Evolutionary conservation across 2,888 invertebrate species (phyloP).

Genomic region (Taenaris catops): DNA sequence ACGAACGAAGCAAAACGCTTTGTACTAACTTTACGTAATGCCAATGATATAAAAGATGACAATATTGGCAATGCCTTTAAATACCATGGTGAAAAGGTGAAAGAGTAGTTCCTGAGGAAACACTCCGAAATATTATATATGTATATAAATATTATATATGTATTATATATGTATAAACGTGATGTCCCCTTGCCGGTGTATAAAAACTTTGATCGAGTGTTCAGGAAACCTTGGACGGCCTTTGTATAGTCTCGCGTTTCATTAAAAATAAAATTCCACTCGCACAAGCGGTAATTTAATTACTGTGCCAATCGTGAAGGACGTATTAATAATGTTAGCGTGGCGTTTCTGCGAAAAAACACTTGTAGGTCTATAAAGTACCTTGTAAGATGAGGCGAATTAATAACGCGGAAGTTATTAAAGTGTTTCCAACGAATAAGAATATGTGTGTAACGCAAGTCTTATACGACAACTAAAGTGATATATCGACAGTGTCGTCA

Average conservation of each 20-base stretch:
- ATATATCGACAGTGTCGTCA: slow-evolving; percentile 8
- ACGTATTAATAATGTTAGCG: slow-evolving; percentile 5
- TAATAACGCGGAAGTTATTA: slow-evolving; percentile 14
- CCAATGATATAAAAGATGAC: too few species aligned
- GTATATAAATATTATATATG: too few species aligned
- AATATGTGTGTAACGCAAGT: slow-evolving; percentile 3
- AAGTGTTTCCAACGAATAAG: slow-evolving; percentile 5
- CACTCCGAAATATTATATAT: too few species aligned
- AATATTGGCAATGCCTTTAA: too few species aligned
- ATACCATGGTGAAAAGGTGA: too few species aligned
- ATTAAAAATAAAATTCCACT: slow-evolving; percentile 2
- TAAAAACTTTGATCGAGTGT: slow-evolving; percentile 2
- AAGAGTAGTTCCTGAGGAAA: too few species aligned
- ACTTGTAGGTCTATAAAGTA: slow-evolving; percentile 3
- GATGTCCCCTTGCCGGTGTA: neutral
- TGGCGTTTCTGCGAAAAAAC: slow-evolving; percentile 6
- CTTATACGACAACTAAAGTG: slow-evolving; percentile 5
- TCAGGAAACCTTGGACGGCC: neutral
- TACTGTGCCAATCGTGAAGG: slow-evolving; percentile 10
- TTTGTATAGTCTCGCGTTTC: slow-evolving; percentile 2
- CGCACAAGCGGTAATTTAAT: slow-evolving; percentile 7
- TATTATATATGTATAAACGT: too few species aligned
- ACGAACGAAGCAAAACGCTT: too few species aligned
- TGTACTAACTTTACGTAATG: too few species aligned
- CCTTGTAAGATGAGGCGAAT: slow-evolving; percentile 9